Evolutionary conservation across 2,113 vertebrate species (phyloP).

Genomic region (Lipophrys pholis): DNA sequence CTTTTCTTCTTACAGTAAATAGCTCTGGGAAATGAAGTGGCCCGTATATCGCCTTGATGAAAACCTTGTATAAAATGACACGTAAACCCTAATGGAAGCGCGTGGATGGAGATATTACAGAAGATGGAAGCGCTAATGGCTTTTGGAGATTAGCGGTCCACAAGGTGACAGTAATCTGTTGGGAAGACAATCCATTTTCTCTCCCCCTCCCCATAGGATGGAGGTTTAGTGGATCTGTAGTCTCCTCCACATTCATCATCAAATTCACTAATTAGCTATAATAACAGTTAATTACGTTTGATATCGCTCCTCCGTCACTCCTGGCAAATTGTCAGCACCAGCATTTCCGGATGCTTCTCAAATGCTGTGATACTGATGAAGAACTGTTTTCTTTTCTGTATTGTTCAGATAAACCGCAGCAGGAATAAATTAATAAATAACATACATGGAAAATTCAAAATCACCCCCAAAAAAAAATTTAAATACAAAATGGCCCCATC

Average conservation of each 20-base stretch:
- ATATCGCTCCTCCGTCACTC: neutral
- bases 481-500: too few species aligned
- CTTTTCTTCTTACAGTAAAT: conserved; percentile 29
- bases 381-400: too few species aligned
- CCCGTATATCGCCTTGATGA: conserved; percentile 38
- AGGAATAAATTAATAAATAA: too few species aligned
- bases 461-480: too few species aligned
- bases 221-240: conserved; percentile 39
- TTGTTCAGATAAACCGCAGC: too few species aligned
- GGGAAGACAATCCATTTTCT: conserved; percentile 52
- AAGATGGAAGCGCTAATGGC: conserved; percentile 60
- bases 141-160: conserved; percentile 64
- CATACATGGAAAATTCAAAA: too few species aligned
- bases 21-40: conserved; percentile 58
- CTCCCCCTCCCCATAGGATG: conserved; percentile 41
- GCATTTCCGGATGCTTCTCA: neutral
- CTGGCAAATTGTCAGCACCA: conserved; percentile 4
- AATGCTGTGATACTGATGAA: too few species aligned
- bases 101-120: conserved; percentile 28
- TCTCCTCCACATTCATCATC: conserved; percentile 8
- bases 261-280: conserved; percentile 38
- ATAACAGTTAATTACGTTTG: conserved; percentile 23
- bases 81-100: conserved; percentile 60
- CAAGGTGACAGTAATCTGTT: conserved; percentile 59
- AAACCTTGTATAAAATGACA: conserved; percentile 47